Evolutionary conservation across 2,797 vertebrate genomes (phyloP).

Genomic region (Anomalospiza imberbis): DNA sequence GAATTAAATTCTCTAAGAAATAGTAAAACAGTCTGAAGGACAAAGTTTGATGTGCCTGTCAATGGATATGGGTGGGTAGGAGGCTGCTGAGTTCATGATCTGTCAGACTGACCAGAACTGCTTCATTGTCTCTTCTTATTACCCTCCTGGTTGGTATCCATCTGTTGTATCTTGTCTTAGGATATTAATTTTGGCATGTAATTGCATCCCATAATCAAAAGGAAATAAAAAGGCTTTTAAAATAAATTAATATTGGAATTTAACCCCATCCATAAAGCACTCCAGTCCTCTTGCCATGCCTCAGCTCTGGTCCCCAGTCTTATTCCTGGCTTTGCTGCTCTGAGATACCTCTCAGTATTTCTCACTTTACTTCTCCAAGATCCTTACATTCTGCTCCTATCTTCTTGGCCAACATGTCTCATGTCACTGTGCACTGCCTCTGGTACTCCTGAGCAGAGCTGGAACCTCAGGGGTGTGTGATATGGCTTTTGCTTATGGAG

Average conservation of each 20-base stretch:
- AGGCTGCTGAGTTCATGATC: background rate
- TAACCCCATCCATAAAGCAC: background rate
- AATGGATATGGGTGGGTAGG: background rate
- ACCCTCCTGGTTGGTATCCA: background rate
- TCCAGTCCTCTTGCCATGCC: background rate
- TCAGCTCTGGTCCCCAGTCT: background rate
- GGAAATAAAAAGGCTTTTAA: background rate
- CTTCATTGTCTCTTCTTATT: background rate
- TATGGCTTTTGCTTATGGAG: background rate
- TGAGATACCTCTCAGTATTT: background rate
- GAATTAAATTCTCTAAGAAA: background rate
- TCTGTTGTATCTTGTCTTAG: constrained; percentile 13
- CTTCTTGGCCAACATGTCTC: background rate
- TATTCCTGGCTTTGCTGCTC: background rate
- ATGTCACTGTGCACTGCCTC: background rate
- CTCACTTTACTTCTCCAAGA: background rate
- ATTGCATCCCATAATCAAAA: background rate
- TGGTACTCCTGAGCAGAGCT: background rate
- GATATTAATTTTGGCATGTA: constrained; percentile 13
- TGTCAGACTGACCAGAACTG: constrained; percentile 9
- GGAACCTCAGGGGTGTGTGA: background rate
- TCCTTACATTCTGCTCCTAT: background rate
- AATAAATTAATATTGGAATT: background rate
- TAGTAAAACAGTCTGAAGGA: background rate
- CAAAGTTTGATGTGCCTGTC: background rate